A percentile compares a stretch with the other conserved stretches of the same genome.
phyloP scores from a whole-genome alignment of 2,113 vertebrate genomes.

The Calyptommatus sinebrachiatus region DNA sequence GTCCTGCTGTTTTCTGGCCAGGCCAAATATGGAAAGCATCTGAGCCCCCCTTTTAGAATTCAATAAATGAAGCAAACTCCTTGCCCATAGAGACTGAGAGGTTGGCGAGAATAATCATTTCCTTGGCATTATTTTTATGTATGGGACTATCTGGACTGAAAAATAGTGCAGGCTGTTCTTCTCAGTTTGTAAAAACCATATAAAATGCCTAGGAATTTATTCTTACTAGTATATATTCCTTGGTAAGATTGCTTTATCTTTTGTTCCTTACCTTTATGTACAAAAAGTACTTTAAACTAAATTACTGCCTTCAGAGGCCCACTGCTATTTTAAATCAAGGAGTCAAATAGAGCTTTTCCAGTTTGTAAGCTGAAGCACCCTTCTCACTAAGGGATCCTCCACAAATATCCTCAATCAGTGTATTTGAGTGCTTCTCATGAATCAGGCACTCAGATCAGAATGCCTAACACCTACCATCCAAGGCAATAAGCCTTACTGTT shows the following conservation, averaged over 20 bases:
- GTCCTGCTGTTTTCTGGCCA: no score
- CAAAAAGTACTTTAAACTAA: not conserved
- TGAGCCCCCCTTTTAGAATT: no score
- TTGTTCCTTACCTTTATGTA: not conserved
- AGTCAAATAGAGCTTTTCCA: no score
- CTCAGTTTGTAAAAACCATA: not conserved
- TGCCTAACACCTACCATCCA: not conserved
- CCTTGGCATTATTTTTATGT: not conserved
- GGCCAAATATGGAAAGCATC: no score
- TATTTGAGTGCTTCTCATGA: no score
- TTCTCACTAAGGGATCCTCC: no score
- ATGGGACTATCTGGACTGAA: not conserved
- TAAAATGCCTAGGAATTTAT: not conserved
- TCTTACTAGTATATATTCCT: not conserved
- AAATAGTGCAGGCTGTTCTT: not conserved
- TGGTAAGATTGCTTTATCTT: not conserved
- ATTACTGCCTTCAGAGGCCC: constrained; percentile 25
- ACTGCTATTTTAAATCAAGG: not conserved
- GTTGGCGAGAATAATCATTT: not conserved
- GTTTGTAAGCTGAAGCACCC: no score
- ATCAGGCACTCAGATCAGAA: not conserved
- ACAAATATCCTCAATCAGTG: no score
- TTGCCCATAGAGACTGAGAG: not conserved
- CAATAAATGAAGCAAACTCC: no score
- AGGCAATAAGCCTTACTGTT: not conserved